Percentiles rank a stretch among this genome's conserved stretches.
Evolutionary conservation across 2,113 vertebrate species (phyloP).

Genomic region (Mesoclemmys tuberculata): DNA sequence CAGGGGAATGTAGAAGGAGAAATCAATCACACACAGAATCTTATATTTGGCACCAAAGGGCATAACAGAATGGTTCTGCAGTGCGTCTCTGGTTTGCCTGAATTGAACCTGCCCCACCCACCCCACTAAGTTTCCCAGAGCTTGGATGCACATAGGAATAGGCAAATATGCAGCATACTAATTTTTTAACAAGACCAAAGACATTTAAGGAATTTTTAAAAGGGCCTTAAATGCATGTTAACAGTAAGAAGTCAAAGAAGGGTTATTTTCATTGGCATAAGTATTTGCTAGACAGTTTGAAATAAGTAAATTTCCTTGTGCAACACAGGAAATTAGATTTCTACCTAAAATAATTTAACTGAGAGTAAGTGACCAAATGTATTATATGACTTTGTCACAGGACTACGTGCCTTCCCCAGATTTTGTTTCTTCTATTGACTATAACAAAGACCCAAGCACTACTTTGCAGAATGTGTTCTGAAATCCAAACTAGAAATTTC

Average conservation of each 20-base stretch:
- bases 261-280: constrained; percentile 42
- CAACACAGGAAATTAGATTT: background rate
- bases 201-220: constrained; percentile 3
- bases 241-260: background rate
- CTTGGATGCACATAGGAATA: background rate
- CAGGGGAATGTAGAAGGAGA: background rate
- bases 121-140: background rate
- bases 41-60: background rate
- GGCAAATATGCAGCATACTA: background rate
- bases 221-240: constrained; percentile 14
- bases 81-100: background rate
- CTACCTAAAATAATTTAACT: background rate
- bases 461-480: background rate
- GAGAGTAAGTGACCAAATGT: background rate
- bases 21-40: background rate
- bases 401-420: background rate
- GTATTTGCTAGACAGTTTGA: background rate
- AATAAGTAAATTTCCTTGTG: background rate
- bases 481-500: background rate
- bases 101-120: background rate
- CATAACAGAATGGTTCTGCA: background rate
- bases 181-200: background rate
- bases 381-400: background rate
- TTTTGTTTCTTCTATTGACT: background rate
- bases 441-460: background rate